Conservation (phyloP, 2,113 vertebrate species). For the Menidia beryllina region DNA sequence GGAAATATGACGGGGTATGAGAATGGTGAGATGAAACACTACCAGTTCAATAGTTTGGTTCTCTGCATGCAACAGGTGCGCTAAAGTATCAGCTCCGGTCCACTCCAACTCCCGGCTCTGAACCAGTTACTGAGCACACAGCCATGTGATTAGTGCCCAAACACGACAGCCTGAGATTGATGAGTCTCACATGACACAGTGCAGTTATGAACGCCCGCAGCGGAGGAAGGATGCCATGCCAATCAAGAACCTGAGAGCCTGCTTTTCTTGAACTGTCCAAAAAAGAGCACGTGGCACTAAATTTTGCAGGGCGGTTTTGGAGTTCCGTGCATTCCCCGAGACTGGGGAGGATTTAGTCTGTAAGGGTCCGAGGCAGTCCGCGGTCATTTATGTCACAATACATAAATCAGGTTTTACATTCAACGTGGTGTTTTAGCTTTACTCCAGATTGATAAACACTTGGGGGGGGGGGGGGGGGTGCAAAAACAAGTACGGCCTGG, state of each 20-base stretch:
- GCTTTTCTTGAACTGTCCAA: conserved; percentile 32
- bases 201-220: conserved; percentile 55
- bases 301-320: neutral
- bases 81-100: neutral
- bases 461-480: neutral
- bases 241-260: conserved; percentile 45
- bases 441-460: neutral
- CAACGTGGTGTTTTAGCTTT: too few species aligned
- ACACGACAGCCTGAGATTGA: conserved; percentile 65
- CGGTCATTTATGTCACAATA: too few species aligned
- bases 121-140: conserved; percentile 24
- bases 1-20: neutral
- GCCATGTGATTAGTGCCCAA: conserved; percentile 52
- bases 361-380: neutral
- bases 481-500: neutral
- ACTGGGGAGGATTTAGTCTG: neutral
- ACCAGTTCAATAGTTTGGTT: neutral
- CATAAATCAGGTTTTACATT: too few species aligned
- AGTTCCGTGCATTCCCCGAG: conserved; percentile 3
- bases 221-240: conserved; percentile 29
- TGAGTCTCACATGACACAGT: conserved; percentile 71
- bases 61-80: neutral
- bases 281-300: neutral
- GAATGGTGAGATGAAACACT: neutral
- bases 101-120: neutral